Conservation (phyloP, 2,113 vertebrate genomes). For the Myotis davidii region DNA sequence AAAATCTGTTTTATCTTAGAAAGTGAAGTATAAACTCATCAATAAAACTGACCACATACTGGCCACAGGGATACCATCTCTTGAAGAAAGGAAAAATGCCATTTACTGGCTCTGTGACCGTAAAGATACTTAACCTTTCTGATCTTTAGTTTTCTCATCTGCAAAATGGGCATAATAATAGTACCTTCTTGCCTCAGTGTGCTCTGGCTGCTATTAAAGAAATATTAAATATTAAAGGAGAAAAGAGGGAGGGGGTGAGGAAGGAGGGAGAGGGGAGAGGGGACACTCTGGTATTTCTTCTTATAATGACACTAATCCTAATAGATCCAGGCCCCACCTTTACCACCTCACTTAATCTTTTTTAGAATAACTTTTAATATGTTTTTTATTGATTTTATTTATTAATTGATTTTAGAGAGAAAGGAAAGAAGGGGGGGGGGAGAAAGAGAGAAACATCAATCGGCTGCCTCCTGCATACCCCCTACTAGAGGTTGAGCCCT, state of each 20-base stretch:
- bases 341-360: not conserved
- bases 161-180: not conserved
- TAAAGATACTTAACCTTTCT: not conserved
- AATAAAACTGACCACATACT: not conserved
- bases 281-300: not conserved
- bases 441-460: too few species aligned
- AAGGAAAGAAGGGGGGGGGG: too few species aligned
- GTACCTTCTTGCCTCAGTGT: not conserved
- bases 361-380: too few species aligned
- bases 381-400: too few species aligned
- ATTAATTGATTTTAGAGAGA: too few species aligned
- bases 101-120: not conserved
- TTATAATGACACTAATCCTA: not conserved
- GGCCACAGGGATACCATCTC: not conserved
- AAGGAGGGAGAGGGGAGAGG: not conserved
- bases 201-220: not conserved
- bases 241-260: not conserved
- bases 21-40: constrained; percentile 5
- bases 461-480: too few species aligned
- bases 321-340: not conserved
- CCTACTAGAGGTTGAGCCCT: too few species aligned
- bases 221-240: not conserved
- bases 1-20: not conserved
- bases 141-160: not conserved
- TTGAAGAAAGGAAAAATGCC: constrained; percentile 8